Base-by-base conservation (phyloP, 1,140 invertebrate genomes). In the Atta texana region DNA sequence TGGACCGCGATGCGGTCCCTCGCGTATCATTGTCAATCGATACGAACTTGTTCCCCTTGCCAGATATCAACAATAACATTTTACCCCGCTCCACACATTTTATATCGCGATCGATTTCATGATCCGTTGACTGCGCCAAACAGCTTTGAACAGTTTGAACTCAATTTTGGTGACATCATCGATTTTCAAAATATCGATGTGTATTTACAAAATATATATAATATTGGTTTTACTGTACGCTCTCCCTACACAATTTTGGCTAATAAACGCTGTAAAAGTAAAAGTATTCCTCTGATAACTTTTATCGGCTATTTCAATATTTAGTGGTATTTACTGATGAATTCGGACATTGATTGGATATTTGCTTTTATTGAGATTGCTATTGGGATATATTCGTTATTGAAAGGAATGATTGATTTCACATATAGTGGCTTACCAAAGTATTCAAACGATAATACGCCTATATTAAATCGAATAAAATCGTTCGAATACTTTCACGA, bases 41-140 rank as follows among this genome's bases (percentile, higher is more conserved):
- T 89, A 87, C 69, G 39, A 63, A 71, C 80, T 63, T 78, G 51
- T 81, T 81, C 77, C 44, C 76, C 84, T 55, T 74, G 39, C 74
- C 66, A 24, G 51, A 85, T 88, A 91, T 90, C 85, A 91, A 90
- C 89, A 90, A 88, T 88, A 78, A 88, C 87, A 90, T 88, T 91
- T 91, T 80, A 90, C 74, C 57, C 87, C 57, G 72, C 57, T 80
- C 75, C 55, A 31, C 61, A 51, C 78, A 88, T 90, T 86, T 88
- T 88, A 88, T 86, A 88, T 88, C 68, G 57, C 87, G 76, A 88
- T 86, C 87, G 89, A 91, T 86, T 76, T 86, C 34, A 88, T 44
- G 39, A 78, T 39, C 44, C 57, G 49, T 16, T 59, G 53, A 64
- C 63, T 57, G 59, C 76, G 59, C 31, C 55, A 86, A 75, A 71